Evolutionary conservation across 1,140 invertebrate genomes (phyloP), one percentile per base, ranked within the genome.

Genomic region (Macrosteles quadrilineatus): DNA sequence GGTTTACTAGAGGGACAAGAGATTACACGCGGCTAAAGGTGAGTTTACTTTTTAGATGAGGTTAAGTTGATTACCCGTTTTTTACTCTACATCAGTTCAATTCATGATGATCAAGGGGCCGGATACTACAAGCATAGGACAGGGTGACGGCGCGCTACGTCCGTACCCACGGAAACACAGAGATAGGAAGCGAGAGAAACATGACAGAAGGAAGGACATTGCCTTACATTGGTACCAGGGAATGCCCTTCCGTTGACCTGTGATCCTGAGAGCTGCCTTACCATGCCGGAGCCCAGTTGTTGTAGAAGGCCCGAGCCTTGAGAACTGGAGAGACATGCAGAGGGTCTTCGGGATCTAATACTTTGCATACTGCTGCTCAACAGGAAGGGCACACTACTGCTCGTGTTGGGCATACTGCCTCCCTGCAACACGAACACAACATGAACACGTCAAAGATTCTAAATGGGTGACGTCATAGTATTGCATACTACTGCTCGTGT

Each of bases 331-430:
- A 84, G 76, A 79, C 87, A 85, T 2, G 87, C 87, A 17, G 89
- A 90, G 2, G 91, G 88, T n/a, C 92, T 85, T 1, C 91, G 85
- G 55, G 90, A 91, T 25, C 91, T 85, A 79, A 94, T 89, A 73
- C 90, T 92, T 81, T 88, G 90, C 89, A 93, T 91, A 71, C 90
- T 92, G 50, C 90, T 89, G 68, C 89, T 91, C 71, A 93, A 83
- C 77, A 94, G 85, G 80, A 92, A 92, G 19, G 92, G 91, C 30
- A 93, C 91, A 78, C 91, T 94, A 79, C 90, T 92, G 76, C 91
- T 93, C 29, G 92, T 93, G 78, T 92, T 93, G 74, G 92, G 92
- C 89, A 94, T 91, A 63, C 90, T 91, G 72, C 90, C 90, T 76
- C 90, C 90, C 91, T 94, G 84, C 4, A 70, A 71, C 59, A 71